Evolutionary conservation across 1,140 invertebrate species (phyloP).

Genomic region (Drosophila kanapiae): DNA sequence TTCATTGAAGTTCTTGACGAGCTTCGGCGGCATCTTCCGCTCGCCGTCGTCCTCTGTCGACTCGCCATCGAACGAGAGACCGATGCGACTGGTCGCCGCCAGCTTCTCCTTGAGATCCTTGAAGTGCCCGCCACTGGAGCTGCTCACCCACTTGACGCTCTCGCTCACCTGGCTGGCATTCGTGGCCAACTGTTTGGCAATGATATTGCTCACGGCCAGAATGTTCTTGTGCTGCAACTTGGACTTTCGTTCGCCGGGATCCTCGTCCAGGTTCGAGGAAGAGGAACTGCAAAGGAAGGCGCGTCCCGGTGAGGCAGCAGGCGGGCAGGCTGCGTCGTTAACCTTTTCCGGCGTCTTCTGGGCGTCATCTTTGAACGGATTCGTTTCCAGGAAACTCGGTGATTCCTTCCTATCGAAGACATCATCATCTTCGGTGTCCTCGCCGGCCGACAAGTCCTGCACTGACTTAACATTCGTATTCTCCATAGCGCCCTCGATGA

Average conservation of each 20-base stretch:
- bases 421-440: constrained; percentile 71
- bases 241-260: constrained; percentile 1
- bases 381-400: constrained; percentile 74
- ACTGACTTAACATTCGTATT: constrained; percentile 38
- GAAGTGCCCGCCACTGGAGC: constrained; percentile 85
- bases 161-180: constrained; percentile 75
- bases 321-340: neutral
- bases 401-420: constrained; percentile 70
- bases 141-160: constrained; percentile 73
- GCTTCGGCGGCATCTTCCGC: constrained; percentile 85
- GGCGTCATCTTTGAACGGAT: constrained; percentile 80
- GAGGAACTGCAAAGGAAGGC: constrained; percentile 59
- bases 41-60: constrained; percentile 10
- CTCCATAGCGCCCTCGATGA: constrained; percentile 65
- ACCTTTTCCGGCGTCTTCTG: constrained; percentile 30
- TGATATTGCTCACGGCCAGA: constrained; percentile 79
- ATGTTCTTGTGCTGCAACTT: constrained; percentile 75
- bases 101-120: constrained; percentile 87
- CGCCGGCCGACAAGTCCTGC: constrained; percentile 44
- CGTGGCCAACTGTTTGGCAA: constrained; percentile 75
- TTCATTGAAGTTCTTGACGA: constrained; percentile 94
- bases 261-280: constrained; percentile 52
- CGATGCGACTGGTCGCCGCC: constrained; percentile 82
- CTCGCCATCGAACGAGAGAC: constrained; percentile 41
- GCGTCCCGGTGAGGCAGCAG: constrained; percentile 27